Conservation (phyloP, 2,888 invertebrate species). For the Norana najaformis region DNA sequence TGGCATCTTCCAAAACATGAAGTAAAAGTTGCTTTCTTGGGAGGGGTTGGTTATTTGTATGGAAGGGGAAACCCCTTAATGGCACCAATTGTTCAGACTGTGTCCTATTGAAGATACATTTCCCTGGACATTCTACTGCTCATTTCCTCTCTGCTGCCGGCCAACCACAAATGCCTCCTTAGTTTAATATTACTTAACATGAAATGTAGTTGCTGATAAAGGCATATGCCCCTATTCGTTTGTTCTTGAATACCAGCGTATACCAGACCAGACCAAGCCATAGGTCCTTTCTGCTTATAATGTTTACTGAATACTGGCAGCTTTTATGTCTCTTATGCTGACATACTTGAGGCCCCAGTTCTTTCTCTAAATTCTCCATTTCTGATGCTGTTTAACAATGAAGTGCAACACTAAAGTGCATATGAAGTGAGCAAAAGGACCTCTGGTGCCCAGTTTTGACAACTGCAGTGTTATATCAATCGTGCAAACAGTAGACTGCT, state of each 20-base stretch:
- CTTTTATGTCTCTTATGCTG: not conserved
- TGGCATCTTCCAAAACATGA: not conserved
- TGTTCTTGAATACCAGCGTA: not conserved
- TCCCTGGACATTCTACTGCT: no score
- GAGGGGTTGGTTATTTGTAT: not conserved
- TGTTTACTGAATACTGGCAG: no score
- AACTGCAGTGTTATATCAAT: not conserved
- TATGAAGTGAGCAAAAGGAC: not conserved
- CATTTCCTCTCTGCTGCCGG: no score
- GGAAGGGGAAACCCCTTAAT: not conserved
- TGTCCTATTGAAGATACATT: no score
- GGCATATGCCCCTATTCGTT: no score
- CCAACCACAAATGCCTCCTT: no score
- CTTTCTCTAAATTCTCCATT: no score
- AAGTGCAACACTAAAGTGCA: no score
- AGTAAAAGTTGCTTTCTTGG: not conserved
- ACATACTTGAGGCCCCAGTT: no score
- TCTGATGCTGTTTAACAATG: not conserved
- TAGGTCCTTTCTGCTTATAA: not conserved
- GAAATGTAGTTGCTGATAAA: no score
- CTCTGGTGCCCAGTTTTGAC: not conserved
- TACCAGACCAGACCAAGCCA: not conserved
- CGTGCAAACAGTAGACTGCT: not conserved
- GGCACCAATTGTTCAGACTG: no score
- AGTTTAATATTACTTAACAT: no score